phyloP scores from a whole-genome alignment of 2,888 invertebrate species.

The Falcaria lacertinaria region DNA sequence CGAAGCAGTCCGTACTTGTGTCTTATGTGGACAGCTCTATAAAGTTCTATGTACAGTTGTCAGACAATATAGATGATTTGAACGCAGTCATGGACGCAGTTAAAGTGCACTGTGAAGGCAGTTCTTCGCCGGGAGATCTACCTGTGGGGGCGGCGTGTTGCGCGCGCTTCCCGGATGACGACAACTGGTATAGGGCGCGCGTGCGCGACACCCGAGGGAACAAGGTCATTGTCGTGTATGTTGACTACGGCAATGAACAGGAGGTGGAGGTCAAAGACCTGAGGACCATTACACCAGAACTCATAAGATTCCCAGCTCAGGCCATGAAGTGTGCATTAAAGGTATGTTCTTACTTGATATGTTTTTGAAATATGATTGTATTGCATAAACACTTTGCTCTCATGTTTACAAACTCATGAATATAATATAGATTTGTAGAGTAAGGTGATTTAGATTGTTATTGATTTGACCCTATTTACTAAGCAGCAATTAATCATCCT shows the following conservation, averaged over 20 bases:
- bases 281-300: slow-evolving; percentile 82
- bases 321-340: slow-evolving; percentile 89
- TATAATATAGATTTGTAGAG: no score
- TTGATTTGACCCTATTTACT: no score
- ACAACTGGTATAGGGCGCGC: slow-evolving; percentile 94
- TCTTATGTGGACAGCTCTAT: slow-evolving; percentile 84
- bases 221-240: slow-evolving; percentile 87
- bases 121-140: slow-evolving; percentile 65
- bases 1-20: slow-evolving; percentile 75
- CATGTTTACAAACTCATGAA: no score
- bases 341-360: slow-evolving; percentile 38
- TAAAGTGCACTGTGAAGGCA: slow-evolving; percentile 78
- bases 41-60: slow-evolving; percentile 87
- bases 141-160: slow-evolving; percentile 84
- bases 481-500: no score
- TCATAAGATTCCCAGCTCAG: slow-evolving; percentile 84
- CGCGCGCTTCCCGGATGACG: slow-evolving; percentile 89
- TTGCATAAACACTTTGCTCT: no score
- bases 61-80: slow-evolving; percentile 79
- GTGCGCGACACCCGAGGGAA: slow-evolving; percentile 81
- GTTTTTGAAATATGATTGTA: no score
- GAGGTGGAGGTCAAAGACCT: slow-evolving; percentile 81
- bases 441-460: no score
- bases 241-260: slow-evolving; percentile 98
- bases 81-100: slow-evolving; percentile 84